phyloP scores from a whole-genome alignment of 2,888 invertebrate genomes.

The Synanthedon andrenaeformis region DNA sequence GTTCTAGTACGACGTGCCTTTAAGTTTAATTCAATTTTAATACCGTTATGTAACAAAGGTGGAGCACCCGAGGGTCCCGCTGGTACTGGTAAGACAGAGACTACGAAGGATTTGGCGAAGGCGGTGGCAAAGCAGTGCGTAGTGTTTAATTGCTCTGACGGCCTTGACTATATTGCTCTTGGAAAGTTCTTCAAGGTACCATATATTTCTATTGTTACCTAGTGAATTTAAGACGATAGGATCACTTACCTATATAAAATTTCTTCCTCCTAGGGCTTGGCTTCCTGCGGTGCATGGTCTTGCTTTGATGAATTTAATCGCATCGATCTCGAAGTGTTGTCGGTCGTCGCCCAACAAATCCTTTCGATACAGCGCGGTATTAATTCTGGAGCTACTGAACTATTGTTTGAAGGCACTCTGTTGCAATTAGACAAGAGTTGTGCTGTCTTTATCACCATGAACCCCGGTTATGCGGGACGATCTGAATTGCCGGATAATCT shows the following conservation, averaged over 20 bases:
- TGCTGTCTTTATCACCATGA: constrained; percentile 96
- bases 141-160: constrained; percentile 96
- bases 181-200: constrained; percentile 90
- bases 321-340: constrained; percentile 92
- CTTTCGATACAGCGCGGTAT: constrained; percentile 92
- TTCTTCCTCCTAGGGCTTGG: constrained; percentile 76
- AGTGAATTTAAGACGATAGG: not conserved
- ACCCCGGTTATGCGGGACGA: constrained; percentile 93
- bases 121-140: constrained; percentile 97
- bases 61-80: constrained; percentile 89
- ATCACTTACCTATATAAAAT: not conserved
- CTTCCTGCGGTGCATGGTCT: constrained; percentile 95
- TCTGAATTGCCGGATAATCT: constrained; percentile 95
- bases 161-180: constrained; percentile 91
- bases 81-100: constrained; percentile 91
- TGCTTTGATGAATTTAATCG: constrained; percentile 98
- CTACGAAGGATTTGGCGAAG: constrained; percentile 95
- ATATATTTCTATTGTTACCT: not conserved
- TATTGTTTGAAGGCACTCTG: constrained; percentile 91
- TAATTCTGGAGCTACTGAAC: constrained; percentile 78
- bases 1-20: constrained; percentile 1
- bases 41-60: constrained; percentile 44
- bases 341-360: constrained; percentile 96
- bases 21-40: constrained; percentile 1
- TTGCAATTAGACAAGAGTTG: constrained; percentile 87